phyloP scores from a whole-genome alignment of 2,113 vertebrate genomes.

The Sebastes fasciatus region DNA sequence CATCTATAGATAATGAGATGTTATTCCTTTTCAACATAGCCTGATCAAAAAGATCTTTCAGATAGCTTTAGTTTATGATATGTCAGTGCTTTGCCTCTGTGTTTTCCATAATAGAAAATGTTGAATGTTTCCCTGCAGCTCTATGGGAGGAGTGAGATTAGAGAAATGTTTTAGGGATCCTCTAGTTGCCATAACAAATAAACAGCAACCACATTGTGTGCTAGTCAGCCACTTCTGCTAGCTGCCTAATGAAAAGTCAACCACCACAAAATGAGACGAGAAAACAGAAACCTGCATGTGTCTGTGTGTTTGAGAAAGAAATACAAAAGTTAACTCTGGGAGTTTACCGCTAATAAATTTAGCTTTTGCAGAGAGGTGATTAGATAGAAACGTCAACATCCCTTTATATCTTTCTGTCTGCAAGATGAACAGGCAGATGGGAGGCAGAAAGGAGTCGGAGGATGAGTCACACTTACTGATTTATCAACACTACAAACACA shows the following conservation, averaged over 20 bases:
- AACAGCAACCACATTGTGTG: constrained; percentile 51
- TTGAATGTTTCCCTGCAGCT: not conserved
- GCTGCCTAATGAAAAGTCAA: not conserved
- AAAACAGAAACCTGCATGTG: not conserved
- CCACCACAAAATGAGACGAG: not conserved
- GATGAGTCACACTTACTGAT: constrained; percentile 30
- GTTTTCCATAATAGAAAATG: not conserved
- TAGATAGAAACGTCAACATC: not conserved
- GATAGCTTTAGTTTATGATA: not conserved
- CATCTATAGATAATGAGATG: not conserved
- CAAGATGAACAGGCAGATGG: constrained; percentile 10
- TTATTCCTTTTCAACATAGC: not conserved
- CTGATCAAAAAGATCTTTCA: not conserved
- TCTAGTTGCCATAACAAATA: constrained; percentile 59
- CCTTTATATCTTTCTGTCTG: constrained; percentile 7
- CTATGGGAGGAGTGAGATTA: constrained; percentile 1
- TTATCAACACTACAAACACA: constrained; percentile 37
- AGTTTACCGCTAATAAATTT: not conserved
- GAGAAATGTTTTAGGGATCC: constrained; percentile 1
- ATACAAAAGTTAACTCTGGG: not conserved
- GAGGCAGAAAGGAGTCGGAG: constrained; percentile 18
- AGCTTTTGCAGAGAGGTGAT: not conserved
- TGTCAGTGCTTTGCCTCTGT: not conserved
- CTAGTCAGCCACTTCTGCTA: constrained; percentile 14
- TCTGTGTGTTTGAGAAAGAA: not conserved